Evolutionary conservation across 2,113 vertebrate genomes (phyloP).

Genomic region (Megaceryle torquata): DNA sequence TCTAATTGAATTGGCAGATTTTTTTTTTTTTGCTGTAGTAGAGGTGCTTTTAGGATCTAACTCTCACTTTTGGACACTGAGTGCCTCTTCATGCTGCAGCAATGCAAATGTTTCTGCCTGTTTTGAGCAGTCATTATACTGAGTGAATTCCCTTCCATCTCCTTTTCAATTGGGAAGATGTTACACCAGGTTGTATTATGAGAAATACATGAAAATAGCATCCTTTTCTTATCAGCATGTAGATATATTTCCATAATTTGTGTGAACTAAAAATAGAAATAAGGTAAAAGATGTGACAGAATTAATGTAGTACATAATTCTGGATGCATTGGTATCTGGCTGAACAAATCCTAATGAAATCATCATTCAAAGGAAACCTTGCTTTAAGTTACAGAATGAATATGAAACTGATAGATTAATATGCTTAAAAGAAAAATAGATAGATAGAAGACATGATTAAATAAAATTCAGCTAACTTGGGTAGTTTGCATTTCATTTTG

Average conservation of each 20-base stretch:
- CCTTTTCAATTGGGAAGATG: not conserved
- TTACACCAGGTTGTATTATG: not conserved
- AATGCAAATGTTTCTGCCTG: fast-evolving
- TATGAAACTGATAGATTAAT: slow-evolving; percentile 23
- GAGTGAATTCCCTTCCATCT: not conserved
- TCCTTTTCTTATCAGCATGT: not conserved
- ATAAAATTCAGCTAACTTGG: not conserved
- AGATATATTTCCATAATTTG: not conserved
- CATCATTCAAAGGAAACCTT: slow-evolving; percentile 35
- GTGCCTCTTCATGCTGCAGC: not conserved
- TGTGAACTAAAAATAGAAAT: slow-evolving; percentile 10
- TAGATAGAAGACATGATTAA: not conserved
- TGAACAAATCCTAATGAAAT: slow-evolving; percentile 60
- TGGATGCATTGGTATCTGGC: not conserved
- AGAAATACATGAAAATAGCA: not conserved
- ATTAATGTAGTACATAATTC: slow-evolving; percentile 43
- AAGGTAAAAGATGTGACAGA: slow-evolving; percentile 5
- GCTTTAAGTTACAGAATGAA: slow-evolving; percentile 27
- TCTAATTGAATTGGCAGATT: not conserved
- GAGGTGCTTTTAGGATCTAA: not conserved
- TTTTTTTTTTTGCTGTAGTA: not conserved
- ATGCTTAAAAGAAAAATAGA: slow-evolving; percentile 3
- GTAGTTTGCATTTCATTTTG: not conserved
- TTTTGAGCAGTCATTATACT: not conserved
- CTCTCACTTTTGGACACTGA: not conserved